These are phyloP conservation scores for Priocnemis perturbator DNA, from an alignment of 2,888 invertebrate genomes.

Conservation along the genomic window DNA sequence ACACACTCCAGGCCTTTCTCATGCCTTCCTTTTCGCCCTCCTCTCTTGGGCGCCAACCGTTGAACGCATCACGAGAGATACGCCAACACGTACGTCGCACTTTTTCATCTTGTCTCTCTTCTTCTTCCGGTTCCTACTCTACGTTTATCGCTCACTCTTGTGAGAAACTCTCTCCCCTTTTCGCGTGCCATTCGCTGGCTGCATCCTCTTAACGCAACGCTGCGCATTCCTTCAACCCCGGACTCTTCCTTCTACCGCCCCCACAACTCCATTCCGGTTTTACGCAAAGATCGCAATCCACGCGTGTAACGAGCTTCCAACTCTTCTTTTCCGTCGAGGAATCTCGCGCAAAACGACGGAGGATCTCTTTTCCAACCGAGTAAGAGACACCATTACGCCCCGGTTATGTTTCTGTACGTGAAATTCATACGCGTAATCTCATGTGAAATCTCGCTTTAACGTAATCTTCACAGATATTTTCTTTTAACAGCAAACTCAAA, in stretches of 20 bases:
- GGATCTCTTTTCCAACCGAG: conserved; percentile 11
- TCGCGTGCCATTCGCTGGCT: too few species aligned
- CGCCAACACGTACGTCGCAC: too few species aligned
- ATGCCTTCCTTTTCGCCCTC: not conserved
- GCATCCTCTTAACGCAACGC: conserved; percentile 51
- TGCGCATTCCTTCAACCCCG: conserved; percentile 49
- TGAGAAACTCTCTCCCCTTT: conserved; percentile 4
- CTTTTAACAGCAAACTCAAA: too few species aligned
- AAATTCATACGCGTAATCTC: too few species aligned
- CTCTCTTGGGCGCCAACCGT: too few species aligned
- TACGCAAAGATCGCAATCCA: conserved; percentile 58
- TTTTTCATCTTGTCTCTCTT: too few species aligned
- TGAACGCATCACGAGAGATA: too few species aligned
- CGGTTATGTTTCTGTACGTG: too few species aligned
- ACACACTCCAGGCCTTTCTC: conserved; percentile 14
- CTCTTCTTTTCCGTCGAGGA: conserved; percentile 14
- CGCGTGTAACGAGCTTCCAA: conserved; percentile 61
- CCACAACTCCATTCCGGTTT: conserved; percentile 29
- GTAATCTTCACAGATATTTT: not conserved
- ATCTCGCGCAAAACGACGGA: conserved; percentile 8
- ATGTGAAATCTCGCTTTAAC: conserved; percentile 18
- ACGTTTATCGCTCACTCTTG: not conserved
- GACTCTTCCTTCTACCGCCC: not conserved
- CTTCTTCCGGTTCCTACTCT: too few species aligned
- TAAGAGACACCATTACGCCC: not conserved